Conservation (phyloP, 2,113 vertebrate genomes). For the Meles meles region DNA sequence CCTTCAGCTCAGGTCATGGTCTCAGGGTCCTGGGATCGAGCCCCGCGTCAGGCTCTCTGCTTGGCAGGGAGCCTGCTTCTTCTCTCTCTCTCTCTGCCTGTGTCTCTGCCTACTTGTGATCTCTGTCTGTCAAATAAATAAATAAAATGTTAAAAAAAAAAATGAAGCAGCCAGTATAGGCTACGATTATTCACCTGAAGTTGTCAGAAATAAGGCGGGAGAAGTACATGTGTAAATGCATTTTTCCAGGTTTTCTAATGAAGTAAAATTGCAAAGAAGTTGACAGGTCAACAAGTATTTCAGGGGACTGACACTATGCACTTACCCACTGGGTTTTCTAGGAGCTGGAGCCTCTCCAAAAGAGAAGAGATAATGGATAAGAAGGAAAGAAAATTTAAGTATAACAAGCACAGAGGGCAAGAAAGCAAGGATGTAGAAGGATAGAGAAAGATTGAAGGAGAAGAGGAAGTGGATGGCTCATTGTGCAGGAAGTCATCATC, state of each 20-base stretch:
- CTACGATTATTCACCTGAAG: not conserved
- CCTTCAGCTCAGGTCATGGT: too few relatives aligned
- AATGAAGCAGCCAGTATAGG: not conserved
- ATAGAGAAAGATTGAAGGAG: not conserved
- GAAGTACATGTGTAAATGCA: not conserved
- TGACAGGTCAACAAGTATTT: not conserved
- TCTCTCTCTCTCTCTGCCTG: too few relatives aligned
- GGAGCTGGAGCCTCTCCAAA: not conserved
- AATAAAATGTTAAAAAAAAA: too few relatives aligned
- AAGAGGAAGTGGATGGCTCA: not conserved
- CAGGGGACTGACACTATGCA: not conserved
- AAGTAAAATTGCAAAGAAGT: not conserved
- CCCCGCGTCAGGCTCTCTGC: too few relatives aligned
- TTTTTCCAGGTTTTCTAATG: not conserved
- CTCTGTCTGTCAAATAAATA: too few relatives aligned
- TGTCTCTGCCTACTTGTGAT: too few relatives aligned
- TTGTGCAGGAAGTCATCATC: not conserved
- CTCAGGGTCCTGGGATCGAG: too few relatives aligned
- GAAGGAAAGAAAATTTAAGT: not conserved
- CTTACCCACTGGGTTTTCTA: not conserved
- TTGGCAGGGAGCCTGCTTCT: too few relatives aligned
- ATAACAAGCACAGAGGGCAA: not conserved
- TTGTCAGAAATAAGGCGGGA: not conserved
- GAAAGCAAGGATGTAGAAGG: not conserved
- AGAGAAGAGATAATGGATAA: not conserved